A percentile compares a stretch with the other conserved stretches of the same genome.
Evolutionary conservation across 1,140 invertebrate genomes (phyloP).

Genomic region (Pogonognathellus flavescens): DNA sequence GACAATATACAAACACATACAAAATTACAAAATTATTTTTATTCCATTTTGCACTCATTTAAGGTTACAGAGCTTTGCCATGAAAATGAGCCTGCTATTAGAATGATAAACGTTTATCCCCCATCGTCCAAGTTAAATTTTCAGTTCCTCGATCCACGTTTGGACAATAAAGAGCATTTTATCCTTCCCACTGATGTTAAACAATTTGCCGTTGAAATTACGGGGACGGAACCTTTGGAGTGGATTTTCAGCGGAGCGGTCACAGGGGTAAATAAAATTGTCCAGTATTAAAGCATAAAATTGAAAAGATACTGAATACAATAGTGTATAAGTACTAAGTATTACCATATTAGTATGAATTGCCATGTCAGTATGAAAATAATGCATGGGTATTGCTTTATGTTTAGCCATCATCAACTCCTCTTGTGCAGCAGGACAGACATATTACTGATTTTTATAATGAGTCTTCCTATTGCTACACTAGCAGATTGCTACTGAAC

Average conservation of each 20-base stretch:
- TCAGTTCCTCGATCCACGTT: slow-evolving; percentile 29
- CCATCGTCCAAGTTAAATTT: slow-evolving; percentile 49
- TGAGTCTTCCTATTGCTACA: slow-evolving; percentile 48
- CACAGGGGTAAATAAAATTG: slow-evolving; percentile 21
- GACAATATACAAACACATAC: too few relatives aligned
- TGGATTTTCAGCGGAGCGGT: slow-evolving; percentile 54
- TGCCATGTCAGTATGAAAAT: too few relatives aligned
- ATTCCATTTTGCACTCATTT: not conserved
- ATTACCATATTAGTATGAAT: too few relatives aligned
- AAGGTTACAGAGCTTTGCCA: slow-evolving; percentile 5
- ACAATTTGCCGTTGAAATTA: slow-evolving; percentile 53
- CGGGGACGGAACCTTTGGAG: slow-evolving; percentile 21
- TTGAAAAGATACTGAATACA: too few relatives aligned
- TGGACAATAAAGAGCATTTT: slow-evolving; percentile 46
- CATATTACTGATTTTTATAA: slow-evolving; percentile 44
- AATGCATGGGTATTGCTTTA: too few relatives aligned
- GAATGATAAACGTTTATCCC: slow-evolving; percentile 51
- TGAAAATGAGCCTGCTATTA: slow-evolving; percentile 41
- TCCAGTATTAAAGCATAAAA: too few relatives aligned
- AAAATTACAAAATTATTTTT: not conserved
- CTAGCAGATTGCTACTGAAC: slow-evolving; percentile 48
- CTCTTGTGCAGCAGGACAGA: slow-evolving; percentile 52
- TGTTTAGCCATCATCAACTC: slow-evolving; percentile 45
- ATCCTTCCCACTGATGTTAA: slow-evolving; percentile 50
- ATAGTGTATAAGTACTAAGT: too few relatives aligned